Evolutionary conservation across 1,140 invertebrate genomes (phyloP).

Genomic region (Rhopalosiphum padi): DNA sequence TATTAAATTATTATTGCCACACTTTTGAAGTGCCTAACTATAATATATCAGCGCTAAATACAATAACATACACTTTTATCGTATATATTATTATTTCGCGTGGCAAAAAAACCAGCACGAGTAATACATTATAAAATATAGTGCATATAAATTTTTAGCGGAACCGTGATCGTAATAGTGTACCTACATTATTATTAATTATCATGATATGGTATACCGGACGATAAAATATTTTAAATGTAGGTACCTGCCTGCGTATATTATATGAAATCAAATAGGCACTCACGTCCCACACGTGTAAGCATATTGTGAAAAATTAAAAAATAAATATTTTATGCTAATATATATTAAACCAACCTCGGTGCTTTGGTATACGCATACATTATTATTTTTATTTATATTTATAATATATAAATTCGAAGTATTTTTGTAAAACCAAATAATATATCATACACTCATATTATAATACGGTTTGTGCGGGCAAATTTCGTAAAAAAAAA

Average conservation of each 20-base stretch:
- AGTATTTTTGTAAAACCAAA: neutral
- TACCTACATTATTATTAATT: slow-evolving; percentile 13
- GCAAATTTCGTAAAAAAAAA: too few relatives aligned
- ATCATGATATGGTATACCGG: neutral
- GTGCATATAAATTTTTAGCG: neutral
- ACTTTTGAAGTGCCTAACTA: neutral
- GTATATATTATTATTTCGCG: neutral
- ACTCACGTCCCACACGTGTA: neutral
- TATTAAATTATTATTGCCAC: neutral
- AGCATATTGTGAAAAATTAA: slow-evolving; percentile 5
- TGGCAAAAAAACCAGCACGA: neutral
- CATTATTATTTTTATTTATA: neutral
- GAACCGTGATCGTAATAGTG: neutral
- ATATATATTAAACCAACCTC: neutral
- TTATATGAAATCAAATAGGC: neutral
- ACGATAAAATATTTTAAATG: neutral
- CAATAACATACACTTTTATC: neutral
- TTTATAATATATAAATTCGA: neutral
- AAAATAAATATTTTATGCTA: slow-evolving; percentile 3
- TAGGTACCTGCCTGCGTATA: neutral
- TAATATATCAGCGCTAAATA: neutral
- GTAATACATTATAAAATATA: neutral
- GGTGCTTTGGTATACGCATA: neutral
- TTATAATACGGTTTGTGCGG: neutral
- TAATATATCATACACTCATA: neutral